Base-by-base conservation (phyloP, 2,113 vertebrate genomes). In the Mandrillus leucophaeus region DNA sequence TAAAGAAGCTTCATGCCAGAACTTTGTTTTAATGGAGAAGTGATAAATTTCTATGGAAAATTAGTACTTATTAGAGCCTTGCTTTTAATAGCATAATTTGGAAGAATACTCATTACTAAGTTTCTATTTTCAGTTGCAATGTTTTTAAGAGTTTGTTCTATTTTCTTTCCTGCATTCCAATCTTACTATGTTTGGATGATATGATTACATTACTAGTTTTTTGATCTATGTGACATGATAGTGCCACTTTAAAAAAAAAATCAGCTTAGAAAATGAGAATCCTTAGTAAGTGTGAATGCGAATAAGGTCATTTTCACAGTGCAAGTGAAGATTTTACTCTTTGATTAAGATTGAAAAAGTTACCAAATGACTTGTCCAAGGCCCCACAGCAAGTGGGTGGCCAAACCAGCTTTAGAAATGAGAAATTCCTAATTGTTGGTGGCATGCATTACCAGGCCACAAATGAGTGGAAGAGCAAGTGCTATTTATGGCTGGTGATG, bases 301-400 rank as follows among this genome's bases (percentile, higher is more conserved):
- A 72, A 22, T 45, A 80, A 86, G 38, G 40, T 43, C 89, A 96
- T 92, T 35, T 93, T 87, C 83, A n/a, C 40, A 75, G 85, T 8
- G 23, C 48, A 38, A 18, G 30, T 55, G 40, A 82, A 92, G 40
- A 75, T 57, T 68, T 57, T 87, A 40, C 52, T 97, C 59, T 87
- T 3, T 95, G 82, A 83, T 83, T 93, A 80, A 85, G 61, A 61
- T 43, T 30, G 70, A 84, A 59, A 95, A 86, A 89, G 45, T 96
- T 3, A 5, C 57, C 92, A 89, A 91, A 68, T 97, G 95, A 97
- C 92, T 96, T 97, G 61, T 93, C 92, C 95, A 93, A 79, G 95
- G 92, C 61, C 80, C 89, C 68, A 90, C 68, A 97, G 84, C 70
- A 72, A 88, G 85, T 97, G 94, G 91, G 93, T 97, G 91, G 85